Percentiles rank a stretch among this genome's conserved stretches.
Conservation (phyloP, 64 coral and sea anemone genomes). For the Stichodactyla helianthus region DNA sequence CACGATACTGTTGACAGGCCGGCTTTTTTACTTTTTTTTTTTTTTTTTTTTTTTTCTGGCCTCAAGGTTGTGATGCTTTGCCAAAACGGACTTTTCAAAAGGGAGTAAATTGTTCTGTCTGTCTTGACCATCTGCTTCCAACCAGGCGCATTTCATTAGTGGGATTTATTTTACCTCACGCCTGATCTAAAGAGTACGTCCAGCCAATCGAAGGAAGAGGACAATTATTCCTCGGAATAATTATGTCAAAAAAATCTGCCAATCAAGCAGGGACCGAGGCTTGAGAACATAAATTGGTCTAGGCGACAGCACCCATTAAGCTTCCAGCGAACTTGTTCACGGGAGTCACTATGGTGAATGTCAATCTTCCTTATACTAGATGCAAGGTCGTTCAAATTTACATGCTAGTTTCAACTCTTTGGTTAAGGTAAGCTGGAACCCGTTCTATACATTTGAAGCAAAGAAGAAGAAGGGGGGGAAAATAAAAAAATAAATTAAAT, state of each 20-base stretch:
- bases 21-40: background rate
- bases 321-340: background rate
- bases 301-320: background rate
- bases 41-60: background rate
- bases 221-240: background rate
- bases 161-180: background rate
- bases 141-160: background rate
- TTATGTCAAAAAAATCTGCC: background rate
- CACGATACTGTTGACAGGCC: background rate
- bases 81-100: background rate
- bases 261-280: background rate
- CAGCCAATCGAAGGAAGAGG: background rate
- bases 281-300: background rate
- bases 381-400: too few relatives aligned
- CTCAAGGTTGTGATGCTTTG: background rate
- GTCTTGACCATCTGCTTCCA: background rate
- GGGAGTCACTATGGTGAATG: background rate
- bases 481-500: too few relatives aligned
- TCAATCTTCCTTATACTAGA: background rate
- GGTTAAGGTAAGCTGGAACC: too few relatives aligned
- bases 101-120: background rate
- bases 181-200: background rate
- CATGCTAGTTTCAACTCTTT: too few relatives aligned
- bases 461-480: too few relatives aligned
- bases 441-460: too few relatives aligned